Conservation (phyloP, 1,140 invertebrate species). For the Wasmannia auropunctata region DNA sequence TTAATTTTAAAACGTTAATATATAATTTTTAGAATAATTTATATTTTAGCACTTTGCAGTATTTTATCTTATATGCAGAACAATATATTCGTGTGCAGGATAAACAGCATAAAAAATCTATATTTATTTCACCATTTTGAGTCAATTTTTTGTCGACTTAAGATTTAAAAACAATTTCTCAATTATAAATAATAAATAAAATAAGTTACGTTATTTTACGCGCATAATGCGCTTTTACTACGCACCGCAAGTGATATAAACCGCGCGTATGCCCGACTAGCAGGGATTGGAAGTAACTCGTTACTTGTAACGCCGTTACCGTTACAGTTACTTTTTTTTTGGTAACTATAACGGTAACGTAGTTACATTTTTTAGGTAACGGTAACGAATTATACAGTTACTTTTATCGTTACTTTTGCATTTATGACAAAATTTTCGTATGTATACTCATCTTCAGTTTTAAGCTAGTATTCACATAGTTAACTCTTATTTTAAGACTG, state of each 20-base stretch:
- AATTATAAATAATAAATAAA: conserved; percentile 33
- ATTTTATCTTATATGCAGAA: background rate
- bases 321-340: too few species aligned
- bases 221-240: background rate
- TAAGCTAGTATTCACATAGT: too few species aligned
- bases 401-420: too few species aligned
- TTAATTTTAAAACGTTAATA: background rate
- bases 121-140: background rate
- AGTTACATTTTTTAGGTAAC: too few species aligned
- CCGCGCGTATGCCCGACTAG: background rate
- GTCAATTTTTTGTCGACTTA: background rate
- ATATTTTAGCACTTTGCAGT: background rate
- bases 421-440: too few species aligned
- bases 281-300: too few species aligned
- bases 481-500: too few species aligned
- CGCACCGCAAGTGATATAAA: background rate
- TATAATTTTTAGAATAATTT: background rate
- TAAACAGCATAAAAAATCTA: background rate
- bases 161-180: background rate
- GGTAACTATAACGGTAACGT: too few species aligned
- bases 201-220: background rate
- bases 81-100: background rate
- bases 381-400: too few species aligned
- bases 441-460: too few species aligned
- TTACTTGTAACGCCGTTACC: too few species aligned